Percentiles rank a stretch among this genome's conserved stretches.
phyloP scores from a whole-genome alignment of 2,113 vertebrate species.

The Toxostoma redivivum region DNA sequence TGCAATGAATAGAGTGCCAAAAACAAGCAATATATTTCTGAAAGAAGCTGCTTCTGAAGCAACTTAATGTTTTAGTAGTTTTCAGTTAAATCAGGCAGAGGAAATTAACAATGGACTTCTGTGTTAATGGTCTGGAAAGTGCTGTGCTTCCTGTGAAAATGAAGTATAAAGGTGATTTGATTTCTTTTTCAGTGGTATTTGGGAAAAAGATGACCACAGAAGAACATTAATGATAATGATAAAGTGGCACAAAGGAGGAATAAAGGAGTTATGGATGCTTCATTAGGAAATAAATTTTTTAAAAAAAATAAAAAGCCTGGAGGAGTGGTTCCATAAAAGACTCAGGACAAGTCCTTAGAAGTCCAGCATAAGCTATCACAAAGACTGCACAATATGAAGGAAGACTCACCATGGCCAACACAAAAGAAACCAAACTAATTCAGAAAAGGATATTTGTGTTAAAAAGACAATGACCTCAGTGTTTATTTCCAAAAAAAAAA shows the following conservation, averaged over 20 bases:
- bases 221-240: not conserved
- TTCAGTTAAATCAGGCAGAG: constrained; percentile 35
- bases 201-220: not conserved
- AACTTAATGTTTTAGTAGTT: constrained; percentile 7
- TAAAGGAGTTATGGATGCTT: not conserved
- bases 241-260: not conserved
- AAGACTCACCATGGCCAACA: not conserved
- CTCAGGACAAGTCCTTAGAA: not conserved
- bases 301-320: not conserved
- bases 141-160: constrained; percentile 4
- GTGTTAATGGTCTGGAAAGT: constrained; percentile 26
- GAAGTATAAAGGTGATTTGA: constrained; percentile 21
- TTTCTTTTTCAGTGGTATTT: not conserved
- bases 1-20: not conserved
- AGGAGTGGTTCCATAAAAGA: not conserved
- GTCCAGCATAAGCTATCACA: not conserved
- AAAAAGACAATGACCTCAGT: not conserved
- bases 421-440: not conserved
- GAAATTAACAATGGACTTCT: constrained; percentile 17
- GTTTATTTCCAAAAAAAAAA: not conserved
- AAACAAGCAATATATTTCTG: not conserved
- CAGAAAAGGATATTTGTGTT: not conserved
- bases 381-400: not conserved
- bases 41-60: not conserved
- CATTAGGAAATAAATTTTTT: not conserved